Evolutionary conservation across 2,797 vertebrate genomes (phyloP).

Genomic region (Paguma larvata): DNA sequence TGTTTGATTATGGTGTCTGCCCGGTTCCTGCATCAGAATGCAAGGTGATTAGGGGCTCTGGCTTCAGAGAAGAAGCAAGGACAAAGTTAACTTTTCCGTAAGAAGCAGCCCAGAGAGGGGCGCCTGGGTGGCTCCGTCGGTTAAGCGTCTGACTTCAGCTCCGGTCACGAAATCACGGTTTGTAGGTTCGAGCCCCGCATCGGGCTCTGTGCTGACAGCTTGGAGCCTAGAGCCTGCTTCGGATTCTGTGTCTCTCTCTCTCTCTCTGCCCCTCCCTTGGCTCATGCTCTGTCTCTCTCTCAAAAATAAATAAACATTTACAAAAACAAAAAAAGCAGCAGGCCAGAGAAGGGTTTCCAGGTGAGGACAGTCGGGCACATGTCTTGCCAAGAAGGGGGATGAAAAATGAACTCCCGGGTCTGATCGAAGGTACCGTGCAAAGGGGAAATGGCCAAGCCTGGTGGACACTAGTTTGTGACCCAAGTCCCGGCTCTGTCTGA

Average conservation of each 20-base stretch:
- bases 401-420: no score
- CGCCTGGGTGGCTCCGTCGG: no score
- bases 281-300: no score
- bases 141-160: no score
- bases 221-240: no score
- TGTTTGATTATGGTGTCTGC: background rate
- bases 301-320: no score
- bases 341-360: background rate
- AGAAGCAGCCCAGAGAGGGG: background rate
- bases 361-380: background rate
- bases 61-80: background rate
- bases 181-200: no score
- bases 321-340: background rate
- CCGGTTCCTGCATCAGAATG: background rate
- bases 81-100: background rate
- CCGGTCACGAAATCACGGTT: no score
- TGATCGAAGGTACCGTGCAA: background rate
- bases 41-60: background rate
- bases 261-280: no score
- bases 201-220: no score
- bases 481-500: background rate
- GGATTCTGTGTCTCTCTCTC: no score
- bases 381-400: background rate
- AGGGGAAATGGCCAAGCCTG: background rate
- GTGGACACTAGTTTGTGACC: background rate